Evolutionary conservation across 2,888 invertebrate species (phyloP), one percentile per base, ranked within the genome.

Genomic region (Pandemis cinnamomeana): DNA sequence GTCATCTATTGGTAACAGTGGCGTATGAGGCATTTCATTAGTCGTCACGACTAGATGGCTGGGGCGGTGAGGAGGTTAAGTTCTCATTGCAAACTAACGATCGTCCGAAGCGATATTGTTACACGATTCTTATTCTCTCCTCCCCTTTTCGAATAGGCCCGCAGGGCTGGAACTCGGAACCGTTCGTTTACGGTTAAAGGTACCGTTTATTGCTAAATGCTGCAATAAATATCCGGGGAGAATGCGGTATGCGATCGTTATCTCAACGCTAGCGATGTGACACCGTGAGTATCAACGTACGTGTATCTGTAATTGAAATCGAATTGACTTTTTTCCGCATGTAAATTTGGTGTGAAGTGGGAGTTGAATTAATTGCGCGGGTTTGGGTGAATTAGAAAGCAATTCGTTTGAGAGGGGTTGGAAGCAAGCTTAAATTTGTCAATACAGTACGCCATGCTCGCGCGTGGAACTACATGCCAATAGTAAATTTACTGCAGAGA

Each of bases 181-280:
- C 55, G 58, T 76, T 71, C 74, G 76, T 66, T 75, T 77, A 76
- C 75, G 78, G 79, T 75, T 72, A 71, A 75, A 82, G 82, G 82
- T 82, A 80, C 76, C 85, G 79, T 82, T 87, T 85, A 84, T 81
- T 79, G 82, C 83, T 83, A 84, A 86, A 83, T 78, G 79, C 75
- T 64, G 77, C 77, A 79, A 84, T 88, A 87, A 87, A 88, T 86
- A 84, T 79, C 81, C 66, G 51, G 70, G 80, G 67, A 67, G 71
- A 77, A 77, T 77, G 76, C 77, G 78, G 78, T 77, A 79, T 77
- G 76, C 72, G 80, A 80, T 83, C 76, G 73, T 81, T 85, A 87
- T 85, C 85, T 82, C 79, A 84, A 85, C 81, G 84, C 79, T 76
- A 36, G 55, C 27, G 15, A 46, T 44, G 63, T 44, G 58, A 60